Evolutionary conservation across 2,888 invertebrate genomes (phyloP).

Genomic region (Drosophila cracens): DNA sequence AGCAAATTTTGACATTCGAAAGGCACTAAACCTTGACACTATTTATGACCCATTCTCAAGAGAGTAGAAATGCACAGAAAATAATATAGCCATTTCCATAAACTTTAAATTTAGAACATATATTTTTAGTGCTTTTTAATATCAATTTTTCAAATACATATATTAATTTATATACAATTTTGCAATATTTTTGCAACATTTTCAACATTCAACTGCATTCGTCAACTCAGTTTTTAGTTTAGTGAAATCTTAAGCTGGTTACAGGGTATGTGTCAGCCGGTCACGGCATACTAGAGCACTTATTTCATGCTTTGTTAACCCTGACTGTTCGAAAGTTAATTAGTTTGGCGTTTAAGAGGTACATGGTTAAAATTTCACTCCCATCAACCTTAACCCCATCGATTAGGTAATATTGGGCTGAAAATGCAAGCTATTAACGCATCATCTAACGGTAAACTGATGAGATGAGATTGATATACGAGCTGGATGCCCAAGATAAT

Average conservation of each 20-base stretch:
- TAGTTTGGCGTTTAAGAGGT: slow-evolving; percentile 51
- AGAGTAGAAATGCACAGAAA: neutral
- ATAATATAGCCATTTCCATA: neutral
- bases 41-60: neutral
- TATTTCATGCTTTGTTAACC: neutral
- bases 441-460: slow-evolving; percentile 71
- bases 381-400: neutral
- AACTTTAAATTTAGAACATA: neutral
- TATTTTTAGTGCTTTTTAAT: neutral
- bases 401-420: slow-evolving; percentile 59
- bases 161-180: neutral
- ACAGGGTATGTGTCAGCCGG: neutral
- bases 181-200: neutral
- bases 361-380: slow-evolving; percentile 8
- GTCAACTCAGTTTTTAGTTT: neutral
- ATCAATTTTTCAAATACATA: neutral
- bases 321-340: slow-evolving; percentile 51
- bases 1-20: neutral
- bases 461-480: slow-evolving; percentile 70
- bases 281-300: neutral
- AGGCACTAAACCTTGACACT: neutral
- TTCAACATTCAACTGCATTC: neutral
- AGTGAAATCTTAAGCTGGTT: neutral
- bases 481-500: slow-evolving; percentile 35
- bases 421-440: slow-evolving; percentile 57